A percentile compares a stretch with the other conserved stretches of the same genome.
These are phyloP conservation scores for Tachysurus fulvidraco DNA, from an alignment of 2,113 vertebrate genomes.

Conservation along the genomic window DNA sequence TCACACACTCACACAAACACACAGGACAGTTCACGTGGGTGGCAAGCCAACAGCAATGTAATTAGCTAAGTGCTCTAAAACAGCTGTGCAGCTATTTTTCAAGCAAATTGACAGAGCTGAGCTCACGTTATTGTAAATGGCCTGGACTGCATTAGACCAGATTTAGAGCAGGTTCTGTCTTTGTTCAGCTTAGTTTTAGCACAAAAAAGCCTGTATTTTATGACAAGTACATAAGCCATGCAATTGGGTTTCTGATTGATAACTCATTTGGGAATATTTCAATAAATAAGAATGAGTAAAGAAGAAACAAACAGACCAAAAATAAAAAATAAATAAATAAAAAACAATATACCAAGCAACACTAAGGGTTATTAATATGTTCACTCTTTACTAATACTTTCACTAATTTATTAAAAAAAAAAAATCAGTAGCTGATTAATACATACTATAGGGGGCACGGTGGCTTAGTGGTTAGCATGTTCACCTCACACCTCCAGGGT, in stretches of 20 bases:
- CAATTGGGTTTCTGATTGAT: slow-evolving; percentile 2
- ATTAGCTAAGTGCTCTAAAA: slow-evolving; percentile 68
- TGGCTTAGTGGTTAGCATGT: no score
- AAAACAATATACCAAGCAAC: neutral
- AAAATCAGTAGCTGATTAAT: neutral
- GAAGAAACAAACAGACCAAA: neutral
- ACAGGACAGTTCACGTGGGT: slow-evolving; percentile 44
- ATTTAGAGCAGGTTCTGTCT: slow-evolving; percentile 52
- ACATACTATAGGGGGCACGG: no score
- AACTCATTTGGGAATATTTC: neutral
- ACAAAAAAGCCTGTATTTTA: slow-evolving; percentile 2
- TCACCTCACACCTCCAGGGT: no score
- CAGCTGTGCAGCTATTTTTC: slow-evolving; percentile 74
- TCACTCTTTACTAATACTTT: neutral
- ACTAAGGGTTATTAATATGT: neutral
- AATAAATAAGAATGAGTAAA: neutral
- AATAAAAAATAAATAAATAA: neutral
- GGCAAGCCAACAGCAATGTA: slow-evolving; percentile 48
- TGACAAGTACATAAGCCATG: slow-evolving; percentile 18
- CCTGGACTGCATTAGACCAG: slow-evolving; percentile 66
- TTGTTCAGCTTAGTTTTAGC: neutral
- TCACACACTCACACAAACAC: slow-evolving; percentile 39
- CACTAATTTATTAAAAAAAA: neutral
- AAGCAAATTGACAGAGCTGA: slow-evolving; percentile 71
- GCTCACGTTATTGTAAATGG: slow-evolving; percentile 68